phyloP scores from a whole-genome alignment of 2,113 vertebrate genomes.

The Chloebia gouldiae region DNA sequence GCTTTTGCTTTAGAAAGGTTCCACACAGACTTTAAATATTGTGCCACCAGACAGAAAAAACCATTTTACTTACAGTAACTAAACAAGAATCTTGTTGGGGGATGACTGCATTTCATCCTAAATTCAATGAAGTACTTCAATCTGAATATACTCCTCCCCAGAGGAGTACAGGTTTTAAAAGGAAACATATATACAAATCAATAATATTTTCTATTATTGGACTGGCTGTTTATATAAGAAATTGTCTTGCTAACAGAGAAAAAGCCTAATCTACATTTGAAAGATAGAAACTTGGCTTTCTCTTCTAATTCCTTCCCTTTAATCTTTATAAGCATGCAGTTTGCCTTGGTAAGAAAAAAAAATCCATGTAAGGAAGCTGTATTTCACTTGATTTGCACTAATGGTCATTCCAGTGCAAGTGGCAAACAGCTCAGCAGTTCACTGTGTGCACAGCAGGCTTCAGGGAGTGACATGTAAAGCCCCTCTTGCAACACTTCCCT shows the following conservation, averaged over 20 bases:
- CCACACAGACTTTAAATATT: not conserved
- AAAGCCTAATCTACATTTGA: not conserved
- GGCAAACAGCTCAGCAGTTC: not conserved
- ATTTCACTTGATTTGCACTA: not conserved
- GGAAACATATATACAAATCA: not conserved
- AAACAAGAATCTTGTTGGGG: not conserved
- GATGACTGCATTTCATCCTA: not conserved
- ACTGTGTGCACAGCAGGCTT: not conserved
- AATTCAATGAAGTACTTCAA: not conserved
- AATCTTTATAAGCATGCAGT: not conserved
- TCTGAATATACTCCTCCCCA: not conserved
- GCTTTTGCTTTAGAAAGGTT: not conserved
- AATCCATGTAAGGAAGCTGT: not conserved
- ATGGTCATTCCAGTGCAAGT: not conserved
- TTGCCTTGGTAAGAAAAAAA: not conserved
- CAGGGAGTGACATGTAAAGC: not conserved
- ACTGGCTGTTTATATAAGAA: not conserved
- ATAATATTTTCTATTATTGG: not conserved
- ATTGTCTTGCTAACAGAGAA: not conserved
- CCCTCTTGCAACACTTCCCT: not conserved
- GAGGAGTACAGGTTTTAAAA: not conserved
- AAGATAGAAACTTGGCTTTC: not conserved
- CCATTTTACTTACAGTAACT: not conserved
- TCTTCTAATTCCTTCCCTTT: not conserved
- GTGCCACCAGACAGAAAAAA: not conserved